phyloP scores from a whole-genome alignment of 2,888 invertebrate genomes.

The Acanthopleura granulata region DNA sequence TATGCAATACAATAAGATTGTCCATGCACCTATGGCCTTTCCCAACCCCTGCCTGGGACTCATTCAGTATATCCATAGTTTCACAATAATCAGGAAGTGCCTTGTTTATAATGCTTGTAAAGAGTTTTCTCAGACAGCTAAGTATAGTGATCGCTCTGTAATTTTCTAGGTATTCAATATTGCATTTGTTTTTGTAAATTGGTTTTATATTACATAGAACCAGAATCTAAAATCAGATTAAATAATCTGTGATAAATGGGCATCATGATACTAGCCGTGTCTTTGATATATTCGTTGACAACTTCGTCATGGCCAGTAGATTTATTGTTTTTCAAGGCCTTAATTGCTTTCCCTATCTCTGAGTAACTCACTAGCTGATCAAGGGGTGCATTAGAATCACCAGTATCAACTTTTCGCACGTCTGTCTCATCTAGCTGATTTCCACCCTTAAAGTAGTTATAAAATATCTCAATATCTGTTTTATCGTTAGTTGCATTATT shows the following conservation, averaged over 20 bases:
- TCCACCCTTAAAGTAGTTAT: neutral
- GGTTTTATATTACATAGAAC: neutral
- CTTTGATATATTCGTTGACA: neutral
- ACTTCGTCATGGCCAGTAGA: neutral
- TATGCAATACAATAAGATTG: neutral
- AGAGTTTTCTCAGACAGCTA: slow-evolving; percentile 3
- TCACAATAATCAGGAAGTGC: neutral
- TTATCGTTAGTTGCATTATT: neutral
- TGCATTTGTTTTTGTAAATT: slow-evolving; percentile 9
- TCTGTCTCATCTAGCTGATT: neutral
- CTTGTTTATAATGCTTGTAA: neutral
- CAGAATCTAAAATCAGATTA: slow-evolving; percentile 10
- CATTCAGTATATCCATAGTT: neutral
- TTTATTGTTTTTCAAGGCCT: slow-evolving; percentile 14
- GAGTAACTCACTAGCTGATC: neutral
- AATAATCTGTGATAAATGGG: slow-evolving; percentile 10
- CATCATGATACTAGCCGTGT: neutral
- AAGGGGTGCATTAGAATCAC: neutral
- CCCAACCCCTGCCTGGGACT: neutral
- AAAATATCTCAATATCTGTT: neutral
- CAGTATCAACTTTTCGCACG: neutral
- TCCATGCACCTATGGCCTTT: neutral
- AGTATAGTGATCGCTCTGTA: neutral
- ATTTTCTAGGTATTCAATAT: neutral
- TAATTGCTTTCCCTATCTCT: neutral